A percentile compares a stretch with the other conserved stretches of the same genome.
phyloP scores from a whole-genome alignment of 1,140 invertebrate species.

The Lepeophtheirus salmonis region DNA sequence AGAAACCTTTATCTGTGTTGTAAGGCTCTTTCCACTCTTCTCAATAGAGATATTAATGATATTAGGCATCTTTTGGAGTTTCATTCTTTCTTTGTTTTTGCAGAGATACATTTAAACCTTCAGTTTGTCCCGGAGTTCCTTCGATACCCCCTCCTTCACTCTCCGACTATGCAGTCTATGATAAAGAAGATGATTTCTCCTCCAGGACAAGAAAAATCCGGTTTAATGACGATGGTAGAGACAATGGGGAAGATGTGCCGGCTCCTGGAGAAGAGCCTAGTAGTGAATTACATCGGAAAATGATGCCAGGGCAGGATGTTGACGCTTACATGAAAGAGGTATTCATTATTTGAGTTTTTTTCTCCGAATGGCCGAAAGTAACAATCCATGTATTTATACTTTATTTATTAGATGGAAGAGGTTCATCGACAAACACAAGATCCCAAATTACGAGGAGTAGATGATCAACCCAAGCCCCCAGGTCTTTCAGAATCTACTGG shows the following conservation, averaged over 20 bases:
- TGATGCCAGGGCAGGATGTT: conserved; percentile 67
- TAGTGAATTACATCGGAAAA: conserved; percentile 35
- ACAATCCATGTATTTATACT: neutral
- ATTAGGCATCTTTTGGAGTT: neutral
- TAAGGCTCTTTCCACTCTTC: too few relatives aligned
- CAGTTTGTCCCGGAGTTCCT: conserved; percentile 66
- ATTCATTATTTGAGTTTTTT: conserved; percentile 16
- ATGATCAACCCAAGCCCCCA: too few relatives aligned
- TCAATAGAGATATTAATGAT: conserved; percentile 26
- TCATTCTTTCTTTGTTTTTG: conserved; percentile 18
- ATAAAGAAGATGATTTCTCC: conserved; percentile 13
- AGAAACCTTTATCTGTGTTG: conserved; percentile 36
- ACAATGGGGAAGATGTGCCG: conserved; percentile 28
- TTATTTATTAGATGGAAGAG: conserved; percentile 42
- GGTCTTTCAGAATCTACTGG: conserved; percentile 17
- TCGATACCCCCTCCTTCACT: conserved; percentile 47
- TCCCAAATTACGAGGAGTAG: conserved; percentile 13
- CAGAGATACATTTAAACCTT: conserved; percentile 22
- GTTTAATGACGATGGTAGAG: conserved; percentile 43
- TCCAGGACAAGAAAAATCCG: conserved; percentile 29
- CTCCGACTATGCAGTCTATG: conserved; percentile 25
- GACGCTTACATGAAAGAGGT: conserved; percentile 71
- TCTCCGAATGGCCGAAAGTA: too few relatives aligned
- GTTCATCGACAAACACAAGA: conserved; percentile 44
- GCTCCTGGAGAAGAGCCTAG: conserved; percentile 19